Conservation (phyloP, 1,140 invertebrate species). For the Drosophila arawakana region DNA sequence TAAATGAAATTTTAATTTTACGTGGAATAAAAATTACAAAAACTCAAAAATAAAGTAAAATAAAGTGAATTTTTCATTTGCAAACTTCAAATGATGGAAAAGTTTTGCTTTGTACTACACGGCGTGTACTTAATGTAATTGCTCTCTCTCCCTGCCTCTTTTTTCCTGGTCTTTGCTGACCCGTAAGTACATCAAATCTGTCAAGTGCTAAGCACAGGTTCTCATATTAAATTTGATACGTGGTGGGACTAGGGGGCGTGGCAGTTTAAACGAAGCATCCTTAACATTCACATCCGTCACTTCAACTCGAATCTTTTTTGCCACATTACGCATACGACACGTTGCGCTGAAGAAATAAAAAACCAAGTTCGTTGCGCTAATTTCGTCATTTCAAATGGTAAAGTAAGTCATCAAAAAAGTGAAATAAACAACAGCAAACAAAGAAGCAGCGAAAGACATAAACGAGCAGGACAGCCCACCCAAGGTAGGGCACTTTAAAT, state of each 20-base stretch:
- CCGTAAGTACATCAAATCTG: conserved; percentile 54
- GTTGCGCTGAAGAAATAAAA: conserved; percentile 34
- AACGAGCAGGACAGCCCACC: background rate
- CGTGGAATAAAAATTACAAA: conserved; percentile 61
- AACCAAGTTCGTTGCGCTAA: conserved; percentile 68
- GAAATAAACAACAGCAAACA: conserved; percentile 16
- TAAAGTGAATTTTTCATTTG: conserved; percentile 9
- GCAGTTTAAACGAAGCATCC: conserved; percentile 68
- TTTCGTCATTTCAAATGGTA: conserved; percentile 60
- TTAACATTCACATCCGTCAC: conserved; percentile 33
- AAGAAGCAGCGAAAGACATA: conserved; percentile 7
- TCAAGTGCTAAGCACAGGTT: conserved; percentile 44
- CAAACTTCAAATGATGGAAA: background rate
- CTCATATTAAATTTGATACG: conserved; percentile 31
- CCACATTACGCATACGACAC: conserved; percentile 69
- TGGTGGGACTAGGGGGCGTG: background rate
- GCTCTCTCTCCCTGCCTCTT: background rate
- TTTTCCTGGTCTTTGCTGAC: background rate
- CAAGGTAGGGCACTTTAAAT: conserved; percentile 38
- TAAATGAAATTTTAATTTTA: conserved; percentile 60
- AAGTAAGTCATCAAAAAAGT: conserved; percentile 48
- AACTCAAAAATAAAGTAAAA: conserved; percentile 24
- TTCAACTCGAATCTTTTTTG: conserved; percentile 42
- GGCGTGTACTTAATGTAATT: conserved; percentile 73
- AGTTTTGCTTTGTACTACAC: conserved; percentile 18